A percentile compares a stretch with the other conserved stretches of the same genome.
Evolutionary conservation across 1,140 invertebrate genomes (phyloP).

Genomic region (Coelopa frigida): DNA sequence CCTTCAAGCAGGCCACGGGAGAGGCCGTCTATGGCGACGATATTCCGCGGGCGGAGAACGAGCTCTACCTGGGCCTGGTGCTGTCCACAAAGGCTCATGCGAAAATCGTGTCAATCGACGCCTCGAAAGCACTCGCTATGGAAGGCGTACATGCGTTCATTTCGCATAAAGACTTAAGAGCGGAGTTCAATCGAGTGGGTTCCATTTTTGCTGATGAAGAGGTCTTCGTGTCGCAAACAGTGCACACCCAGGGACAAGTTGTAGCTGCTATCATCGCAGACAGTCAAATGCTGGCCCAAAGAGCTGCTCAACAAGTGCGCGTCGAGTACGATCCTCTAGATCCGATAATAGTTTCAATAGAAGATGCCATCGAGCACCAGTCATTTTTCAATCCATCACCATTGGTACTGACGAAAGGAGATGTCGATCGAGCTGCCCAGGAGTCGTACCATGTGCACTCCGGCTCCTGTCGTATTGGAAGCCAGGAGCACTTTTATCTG

Average conservation of each 20-base stretch:
- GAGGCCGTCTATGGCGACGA: slow-evolving; percentile 88
- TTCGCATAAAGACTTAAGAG: slow-evolving; percentile 59
- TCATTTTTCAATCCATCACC: slow-evolving; percentile 55
- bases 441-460: slow-evolving; percentile 56
- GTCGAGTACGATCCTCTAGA: slow-evolving; percentile 65
- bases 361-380: slow-evolving; percentile 67
- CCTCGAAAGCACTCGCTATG: slow-evolving; percentile 55
- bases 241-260: slow-evolving; percentile 64
- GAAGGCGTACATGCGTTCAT: slow-evolving; percentile 67
- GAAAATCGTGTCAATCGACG: slow-evolving; percentile 64
- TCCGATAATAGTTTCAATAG: slow-evolving; percentile 70
- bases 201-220: slow-evolving; percentile 65
- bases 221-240: slow-evolving; percentile 57
- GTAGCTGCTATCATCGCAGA: slow-evolving; percentile 67
- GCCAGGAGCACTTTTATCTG: slow-evolving; percentile 93
- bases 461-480: slow-evolving; percentile 69
- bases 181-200: slow-evolving; percentile 53
- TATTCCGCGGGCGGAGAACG: slow-evolving; percentile 59
- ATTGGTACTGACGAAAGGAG: slow-evolving; percentile 53
- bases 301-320: slow-evolving; percentile 61
- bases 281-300: slow-evolving; percentile 61
- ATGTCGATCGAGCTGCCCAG: slow-evolving; percentile 56
- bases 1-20: slow-evolving; percentile 77
- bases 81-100: slow-evolving; percentile 71
- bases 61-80: slow-evolving; percentile 68